phyloP scores from a whole-genome alignment of 2,113 vertebrate species.

The Scopus umbretta region DNA sequence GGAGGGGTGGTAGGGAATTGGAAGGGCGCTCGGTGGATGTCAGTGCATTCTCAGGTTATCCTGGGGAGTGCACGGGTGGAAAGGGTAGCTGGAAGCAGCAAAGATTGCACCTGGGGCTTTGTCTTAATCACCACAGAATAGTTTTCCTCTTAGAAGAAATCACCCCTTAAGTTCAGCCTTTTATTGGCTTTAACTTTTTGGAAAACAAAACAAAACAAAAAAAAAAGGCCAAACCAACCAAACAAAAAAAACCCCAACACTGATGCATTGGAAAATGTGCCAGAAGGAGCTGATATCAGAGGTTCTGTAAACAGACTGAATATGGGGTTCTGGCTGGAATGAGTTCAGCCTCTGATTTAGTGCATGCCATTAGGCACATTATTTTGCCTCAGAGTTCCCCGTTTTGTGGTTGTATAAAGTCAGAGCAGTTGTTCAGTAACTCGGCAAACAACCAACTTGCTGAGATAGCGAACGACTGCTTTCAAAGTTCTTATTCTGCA shows the following conservation, averaged over 20 bases:
- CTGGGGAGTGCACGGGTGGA: not conserved
- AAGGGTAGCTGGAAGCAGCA: not conserved
- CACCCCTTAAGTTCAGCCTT: not conserved
- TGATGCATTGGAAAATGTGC: not conserved
- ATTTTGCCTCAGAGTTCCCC: not conserved
- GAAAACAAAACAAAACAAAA: not conserved
- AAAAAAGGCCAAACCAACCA: no score
- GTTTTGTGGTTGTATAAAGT: not conserved
- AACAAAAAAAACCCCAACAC: no score
- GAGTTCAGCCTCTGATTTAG: no score
- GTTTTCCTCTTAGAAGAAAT: not conserved
- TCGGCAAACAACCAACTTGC: not conserved
- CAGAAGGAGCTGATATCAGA: not conserved
- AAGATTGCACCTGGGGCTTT: not conserved
- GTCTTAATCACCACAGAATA: not conserved
- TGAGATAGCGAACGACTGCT: not conserved
- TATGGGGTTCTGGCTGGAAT: not conserved
- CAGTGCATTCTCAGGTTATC: accelerated
- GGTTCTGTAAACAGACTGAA: not conserved
- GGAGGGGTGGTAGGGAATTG: accelerated
- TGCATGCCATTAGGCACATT: accelerated
- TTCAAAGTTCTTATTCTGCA: not conserved
- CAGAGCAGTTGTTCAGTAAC: not conserved
- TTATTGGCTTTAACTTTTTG: not conserved
- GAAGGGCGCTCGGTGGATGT: not conserved